Evolutionary conservation across 2,888 invertebrate species (phyloP).

Genomic region (Ceramica pisi): DNA sequence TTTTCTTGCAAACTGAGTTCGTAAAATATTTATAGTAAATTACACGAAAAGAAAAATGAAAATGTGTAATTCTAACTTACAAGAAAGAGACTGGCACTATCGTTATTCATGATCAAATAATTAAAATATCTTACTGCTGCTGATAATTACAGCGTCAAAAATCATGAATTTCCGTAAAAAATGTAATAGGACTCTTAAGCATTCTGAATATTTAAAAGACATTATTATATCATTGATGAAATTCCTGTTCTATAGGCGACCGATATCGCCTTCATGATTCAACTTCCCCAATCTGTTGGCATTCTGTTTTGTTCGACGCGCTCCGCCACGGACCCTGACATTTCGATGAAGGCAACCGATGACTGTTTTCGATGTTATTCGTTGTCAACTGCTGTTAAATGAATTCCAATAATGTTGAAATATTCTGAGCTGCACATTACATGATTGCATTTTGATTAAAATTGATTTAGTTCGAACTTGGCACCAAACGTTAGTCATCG

Average conservation of each 20-base stretch:
- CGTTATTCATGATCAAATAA: too few species aligned
- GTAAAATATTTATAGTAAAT: too few species aligned
- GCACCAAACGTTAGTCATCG: conserved; percentile 27
- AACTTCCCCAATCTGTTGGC: conserved; percentile 72
- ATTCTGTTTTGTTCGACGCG: conserved; percentile 78
- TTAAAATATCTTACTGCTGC: too few species aligned
- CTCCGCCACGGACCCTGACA: conserved; percentile 84
- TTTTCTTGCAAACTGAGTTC: too few species aligned
- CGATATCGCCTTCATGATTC: conserved; percentile 61
- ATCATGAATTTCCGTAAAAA: too few species aligned
- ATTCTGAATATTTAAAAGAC: conserved; percentile 14
- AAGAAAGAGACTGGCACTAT: too few species aligned
- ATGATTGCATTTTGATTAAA: conserved; percentile 45
- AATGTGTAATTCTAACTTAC: too few species aligned
- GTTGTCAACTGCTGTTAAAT: conserved; percentile 73
- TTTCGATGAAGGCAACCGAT: conserved; percentile 80
- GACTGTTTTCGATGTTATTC: conserved; percentile 78
- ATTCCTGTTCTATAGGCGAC: conserved; percentile 46
- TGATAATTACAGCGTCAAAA: too few species aligned
- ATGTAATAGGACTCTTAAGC: too few species aligned
- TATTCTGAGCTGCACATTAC: conserved; percentile 55
- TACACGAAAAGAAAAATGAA: too few species aligned
- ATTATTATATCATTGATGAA: conserved; percentile 43
- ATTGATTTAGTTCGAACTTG: conserved; percentile 53
- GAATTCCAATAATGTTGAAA: conserved; percentile 69